Evolutionary conservation across 2,888 invertebrate species (phyloP), one percentile per base, ranked within the genome.

Genomic region (Pammene fasciana): DNA sequence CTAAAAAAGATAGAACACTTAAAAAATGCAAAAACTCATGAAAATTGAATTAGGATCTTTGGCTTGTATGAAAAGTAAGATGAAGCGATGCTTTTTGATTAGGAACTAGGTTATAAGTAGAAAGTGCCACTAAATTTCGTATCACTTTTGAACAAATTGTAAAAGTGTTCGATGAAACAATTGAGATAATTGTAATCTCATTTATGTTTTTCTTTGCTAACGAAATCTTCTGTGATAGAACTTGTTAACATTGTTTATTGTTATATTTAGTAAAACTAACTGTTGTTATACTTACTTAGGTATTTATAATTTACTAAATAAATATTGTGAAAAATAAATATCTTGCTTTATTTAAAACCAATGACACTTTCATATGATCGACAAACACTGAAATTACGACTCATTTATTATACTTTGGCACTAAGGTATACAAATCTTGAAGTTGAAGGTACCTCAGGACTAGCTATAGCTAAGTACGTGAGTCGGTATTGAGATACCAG

Each of bases 181-280:
- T 57, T 50, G 43, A 67, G 62, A 61, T 34, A 9, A 60, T 9
- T 16, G 26, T 6, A 54, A 13, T 48, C 50, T 67, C 60, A 10
- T 52, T 36, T 50, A n/a, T 14, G 36, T 50, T 50, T 59, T 52
- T 64, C 54, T 67, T 66, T 66, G 68, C 74, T 74, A 75, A 71
- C 72, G 72, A 82, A 80, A 77, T 73, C 75, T 82, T 84, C 88
- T 89, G 90, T 89, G 89, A 89, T 89, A 89, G 83, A 57, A 78
- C 74, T 77, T 78, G 72, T 80, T 78, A 72, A 71, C 66, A 68
- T 65, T 68, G 52, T 71, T 65, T 56, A 68, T 71, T 18, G 36
- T 61, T 71, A 52, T 50, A 38, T 18, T 66, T 70, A 56, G 56
- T 52, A 57, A 72, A 73, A 80, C 78, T 79, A 78, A 77, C 76